phyloP scores from a whole-genome alignment of 2,888 invertebrate species.

The Troides aeacus region DNA sequence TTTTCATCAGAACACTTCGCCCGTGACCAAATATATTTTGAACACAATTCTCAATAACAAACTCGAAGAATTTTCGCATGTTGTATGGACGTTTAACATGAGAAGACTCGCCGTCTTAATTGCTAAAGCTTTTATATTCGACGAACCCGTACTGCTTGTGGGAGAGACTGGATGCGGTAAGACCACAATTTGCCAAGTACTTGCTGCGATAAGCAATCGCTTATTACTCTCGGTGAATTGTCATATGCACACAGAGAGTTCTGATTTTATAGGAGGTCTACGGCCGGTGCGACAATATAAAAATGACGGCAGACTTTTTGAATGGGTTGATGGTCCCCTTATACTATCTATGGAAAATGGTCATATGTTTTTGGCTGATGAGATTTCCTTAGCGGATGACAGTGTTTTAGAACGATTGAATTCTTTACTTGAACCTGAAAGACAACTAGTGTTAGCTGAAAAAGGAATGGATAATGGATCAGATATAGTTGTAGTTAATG shows the following conservation, averaged over 20 bases:
- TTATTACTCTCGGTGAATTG: conserved; percentile 93
- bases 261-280: conserved; percentile 97
- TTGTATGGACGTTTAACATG: conserved; percentile 98
- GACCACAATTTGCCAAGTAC: conserved; percentile 95
- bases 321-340: conserved; percentile 98
- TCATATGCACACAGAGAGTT: conserved; percentile 99
- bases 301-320: conserved; percentile 87
- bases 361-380: conserved; percentile 95
- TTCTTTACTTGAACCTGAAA: conserved; percentile 95
- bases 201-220: conserved; percentile 84
- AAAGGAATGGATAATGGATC: conserved; percentile 85
- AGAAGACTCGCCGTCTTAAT: conserved; percentile 88
- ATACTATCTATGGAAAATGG: conserved; percentile 94
- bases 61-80: conserved; percentile 83
- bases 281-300: conserved; percentile 89
- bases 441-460: conserved; percentile 94
- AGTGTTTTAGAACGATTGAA: conserved; percentile 98
- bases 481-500: conserved; percentile 81
- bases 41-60: conserved; percentile 81
- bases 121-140: conserved; percentile 91
- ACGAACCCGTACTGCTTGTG: conserved; percentile 96
- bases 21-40: conserved; percentile 86
- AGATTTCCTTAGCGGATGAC: conserved; percentile 99
- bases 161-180: conserved; percentile 99
- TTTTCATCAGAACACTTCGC: conserved; percentile 83